Evolutionary conservation across 1,140 invertebrate genomes (phyloP), one percentile per base, ranked within the genome.

Genomic region (Conus ventricosus): DNA sequence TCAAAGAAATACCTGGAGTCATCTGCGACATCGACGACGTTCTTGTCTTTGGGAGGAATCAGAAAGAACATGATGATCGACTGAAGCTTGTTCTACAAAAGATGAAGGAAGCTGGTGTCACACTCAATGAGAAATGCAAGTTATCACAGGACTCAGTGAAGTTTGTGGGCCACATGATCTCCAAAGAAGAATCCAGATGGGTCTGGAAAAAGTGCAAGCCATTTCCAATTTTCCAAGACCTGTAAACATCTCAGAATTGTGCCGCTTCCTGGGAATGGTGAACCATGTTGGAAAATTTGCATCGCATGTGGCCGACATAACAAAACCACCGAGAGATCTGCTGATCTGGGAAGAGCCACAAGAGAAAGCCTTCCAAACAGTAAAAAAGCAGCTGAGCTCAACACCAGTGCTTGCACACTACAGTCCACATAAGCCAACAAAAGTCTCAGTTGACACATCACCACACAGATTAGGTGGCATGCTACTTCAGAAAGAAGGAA

Each of bases 401-500:
- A 71, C 67, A 71, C 67, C 67, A 78, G 78, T 81, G 78, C 78
- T 53, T 54, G 78, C 51, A 17, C 78, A 81, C 78, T 17, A 81
- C 78, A 54, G 51, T 53, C 51, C 78, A 54, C 6, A 81, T 11
- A 81, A 81, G 51, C 78, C 76, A 54, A 81, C 51, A 27, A 81
- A 78, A 54, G 51, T 81, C 39, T 81, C 78, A 20, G 51, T 15
- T 11, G 78, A 81, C 54, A 51, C 78, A 81, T 81, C 76, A 13
- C 39, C 78, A 17, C 23, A 81, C 20, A 20, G 78, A 54, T 54
- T 78, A 20, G 78, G 78, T 17, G 78, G 67, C 17, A 17, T 71
- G 20, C 13, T 20, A 71, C 67, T 71, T 17, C 67, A 71, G 67
- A 71, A 71, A 17, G 6, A 81, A 54, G 78, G 20, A 23, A 54